Evolutionary conservation across 2,888 invertebrate genomes (phyloP), one percentile per base, ranked within the genome.

Genomic region (Campopleginae sp.): DNA sequence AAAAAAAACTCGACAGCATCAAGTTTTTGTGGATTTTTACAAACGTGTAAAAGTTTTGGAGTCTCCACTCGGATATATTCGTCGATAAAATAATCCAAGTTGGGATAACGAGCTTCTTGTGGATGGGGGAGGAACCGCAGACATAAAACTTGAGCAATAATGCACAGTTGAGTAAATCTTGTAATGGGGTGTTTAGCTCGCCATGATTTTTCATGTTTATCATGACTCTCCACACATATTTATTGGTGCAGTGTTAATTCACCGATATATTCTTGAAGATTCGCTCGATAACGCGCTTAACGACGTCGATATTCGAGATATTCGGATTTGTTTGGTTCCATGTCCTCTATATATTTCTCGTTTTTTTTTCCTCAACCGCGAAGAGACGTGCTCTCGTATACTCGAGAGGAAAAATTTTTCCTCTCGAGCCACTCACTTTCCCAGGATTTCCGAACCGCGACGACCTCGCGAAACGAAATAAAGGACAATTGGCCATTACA

Each of bases 381-480:
- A 61, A 74, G 10, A n/a, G 48, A 70, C 77, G 72, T 63, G 68
- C 74, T 81, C 78, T 81, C 33, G 72, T 54, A 82, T 83, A 85
- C 83, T 82, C 77, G 75, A 77, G 33, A 80, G 51, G 79, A 74
- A 74, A 51, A 31, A 74, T 80, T 82, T 44, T 19, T 17, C 48
- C 61, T 46, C 48, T 48, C 76, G 38, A 68, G 79, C 63, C 63
- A 48, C 80, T 80, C 27, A 19, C 33, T 31, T 31, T 58, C 38
- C 19, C 10, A 51, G 7, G n/a, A 78, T 65, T 68, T 74, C 31
- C 65, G 66, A 54, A 7, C 65, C 7, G 33, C 5, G 27, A 33
- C 27, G 23, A 58, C 31, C 42, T 38, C 5, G 44, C 5, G 44
- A 14, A 42, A 66, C 46, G 58, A 58, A 58, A 58, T 5, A n/a